Evolutionary conservation across 2,797 vertebrate genomes (phyloP), one percentile per base, ranked within the genome.

Genomic region (Spinus pinus): DNA sequence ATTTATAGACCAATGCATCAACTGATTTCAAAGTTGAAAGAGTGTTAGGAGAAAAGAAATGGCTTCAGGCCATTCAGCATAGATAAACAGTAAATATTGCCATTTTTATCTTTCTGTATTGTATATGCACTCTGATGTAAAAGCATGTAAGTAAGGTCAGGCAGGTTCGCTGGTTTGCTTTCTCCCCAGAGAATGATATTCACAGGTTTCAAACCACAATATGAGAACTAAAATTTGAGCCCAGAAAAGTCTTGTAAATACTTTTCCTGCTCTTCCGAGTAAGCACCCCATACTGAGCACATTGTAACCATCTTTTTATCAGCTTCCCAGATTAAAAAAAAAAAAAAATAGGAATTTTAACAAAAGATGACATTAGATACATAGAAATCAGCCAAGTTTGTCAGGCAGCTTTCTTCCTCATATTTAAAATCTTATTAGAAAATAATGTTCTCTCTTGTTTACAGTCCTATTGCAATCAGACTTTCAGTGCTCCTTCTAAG

Each of bases 401-500:
- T 92, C 86, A 97, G 77, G 81, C 66, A 93, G 60, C 51, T 90
- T 74, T 88, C 51, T 50, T 95, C 25, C 24, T 65, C 28, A 6
- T 89, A 83, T 70, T 89, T 88, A 88, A 94, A 90, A 85, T 71
- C 30, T 15, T 79, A 67, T 73, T 81, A 92, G 81, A 95, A 90
- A 92, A 95, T 44, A 93, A 89, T 39, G 20, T 72, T 81, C 33
- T 72, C 60, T 93, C 74, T 71, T 91, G 86, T 88, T 95, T 90
- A 96, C n/a, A 94, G 78, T 90, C 70, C 79, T 96, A 80, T 85
- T 95, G 78, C 75, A 95, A 50, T 71, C 65, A 72, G 91, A 95
- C 69, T 95, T 95, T 95, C 96, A 96, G 94, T 97, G 93, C 93
- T 97, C 94, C 89, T 97, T 97, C 95, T 95, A 97, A 96, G 94